phyloP scores from a whole-genome alignment of 2,797 vertebrate genomes.

The Telmatherina bonti region DNA sequence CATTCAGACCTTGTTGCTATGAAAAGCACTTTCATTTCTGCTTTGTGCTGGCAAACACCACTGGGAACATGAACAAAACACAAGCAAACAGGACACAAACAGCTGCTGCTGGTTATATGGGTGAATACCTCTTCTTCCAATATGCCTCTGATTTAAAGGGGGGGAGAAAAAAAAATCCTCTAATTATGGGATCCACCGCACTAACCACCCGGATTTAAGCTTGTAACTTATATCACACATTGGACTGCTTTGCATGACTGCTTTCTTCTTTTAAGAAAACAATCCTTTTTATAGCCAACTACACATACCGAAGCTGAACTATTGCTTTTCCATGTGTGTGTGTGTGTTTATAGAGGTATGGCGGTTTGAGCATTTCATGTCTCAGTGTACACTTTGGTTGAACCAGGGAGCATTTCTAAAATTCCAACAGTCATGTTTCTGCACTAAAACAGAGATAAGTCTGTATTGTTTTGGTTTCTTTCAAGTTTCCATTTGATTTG shows the following conservation, averaged over 20 bases:
- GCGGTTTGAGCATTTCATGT: slow-evolving; percentile 30
- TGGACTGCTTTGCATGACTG: slow-evolving; percentile 9
- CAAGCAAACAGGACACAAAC: slow-evolving; percentile 80
- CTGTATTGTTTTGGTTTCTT: neutral
- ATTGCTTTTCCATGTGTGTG: slow-evolving; percentile 28
- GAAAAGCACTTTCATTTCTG: slow-evolving; percentile 83
- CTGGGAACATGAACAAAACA: slow-evolving; percentile 80
- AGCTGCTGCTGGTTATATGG: slow-evolving; percentile 77
- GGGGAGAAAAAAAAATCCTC: slow-evolving; percentile 52
- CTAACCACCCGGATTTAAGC: slow-evolving; percentile 34
- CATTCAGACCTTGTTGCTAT: slow-evolving; percentile 77
- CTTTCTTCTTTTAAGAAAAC: slow-evolving; percentile 14
- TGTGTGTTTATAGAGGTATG: slow-evolving; percentile 39
- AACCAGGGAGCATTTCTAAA: slow-evolving; percentile 20
- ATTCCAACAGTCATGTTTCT: slow-evolving; percentile 5
- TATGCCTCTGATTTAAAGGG: slow-evolving; percentile 62
- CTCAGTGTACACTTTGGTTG: slow-evolving; percentile 16
- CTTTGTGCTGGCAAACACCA: slow-evolving; percentile 79
- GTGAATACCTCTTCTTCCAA: slow-evolving; percentile 61
- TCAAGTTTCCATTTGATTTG: neutral
- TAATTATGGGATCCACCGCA: slow-evolving; percentile 59
- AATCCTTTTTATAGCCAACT: slow-evolving; percentile 20
- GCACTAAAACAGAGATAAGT: slow-evolving; percentile 2
- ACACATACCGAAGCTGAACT: slow-evolving; percentile 31
- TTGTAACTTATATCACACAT: slow-evolving; percentile 27